Evolutionary conservation across 2,888 invertebrate species (phyloP).

Genomic region (Zaprionus obscuricornis): DNA sequence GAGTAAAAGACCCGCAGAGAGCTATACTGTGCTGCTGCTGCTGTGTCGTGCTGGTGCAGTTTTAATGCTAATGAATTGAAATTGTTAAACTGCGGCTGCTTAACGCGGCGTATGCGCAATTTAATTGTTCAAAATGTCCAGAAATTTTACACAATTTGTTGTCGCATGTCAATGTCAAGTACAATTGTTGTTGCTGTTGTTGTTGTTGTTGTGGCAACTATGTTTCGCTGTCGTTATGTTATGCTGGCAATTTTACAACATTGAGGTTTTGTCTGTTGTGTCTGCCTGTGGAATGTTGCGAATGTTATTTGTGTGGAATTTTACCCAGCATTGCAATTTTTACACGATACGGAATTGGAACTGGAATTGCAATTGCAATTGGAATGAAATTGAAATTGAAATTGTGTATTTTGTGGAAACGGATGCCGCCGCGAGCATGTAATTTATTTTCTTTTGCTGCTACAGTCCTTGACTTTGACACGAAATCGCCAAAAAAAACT

Average conservation of each 20-base stretch:
- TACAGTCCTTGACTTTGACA: slow-evolving; percentile 58
- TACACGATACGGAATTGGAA: no score
- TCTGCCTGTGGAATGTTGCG: slow-evolving; percentile 27
- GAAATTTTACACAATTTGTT: slow-evolving; percentile 41
- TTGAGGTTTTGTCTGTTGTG: slow-evolving; percentile 21
- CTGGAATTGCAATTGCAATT: not conserved
- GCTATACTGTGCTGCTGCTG: no score
- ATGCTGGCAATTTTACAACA: slow-evolving; percentile 8
- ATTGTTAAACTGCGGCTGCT: slow-evolving; percentile 39
- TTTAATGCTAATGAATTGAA: slow-evolving; percentile 75
- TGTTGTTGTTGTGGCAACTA: slow-evolving; percentile 33
- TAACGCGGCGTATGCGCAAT: slow-evolving; percentile 60
- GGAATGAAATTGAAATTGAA: slow-evolving; percentile 32
- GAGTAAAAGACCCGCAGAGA: slow-evolving; percentile 7
- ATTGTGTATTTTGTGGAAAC: slow-evolving; percentile 12
- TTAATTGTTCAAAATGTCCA: slow-evolving; percentile 60
- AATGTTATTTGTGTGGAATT: slow-evolving; percentile 5
- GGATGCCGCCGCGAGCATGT: slow-evolving; percentile 38
- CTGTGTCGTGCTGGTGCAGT: slow-evolving; percentile 13
- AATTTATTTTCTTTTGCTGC: slow-evolving; percentile 45
- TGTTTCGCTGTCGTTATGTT: slow-evolving; percentile 9
- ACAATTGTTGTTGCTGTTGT: slow-evolving; percentile 59
- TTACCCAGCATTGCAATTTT: no score
- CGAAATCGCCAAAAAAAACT: slow-evolving; percentile 45
- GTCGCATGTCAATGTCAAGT: slow-evolving; percentile 69